Percentiles rank a stretch among this genome's conserved stretches.
Evolutionary conservation across 1,140 invertebrate species (phyloP).

Genomic region (Leptinotarsa undecemlineata): DNA sequence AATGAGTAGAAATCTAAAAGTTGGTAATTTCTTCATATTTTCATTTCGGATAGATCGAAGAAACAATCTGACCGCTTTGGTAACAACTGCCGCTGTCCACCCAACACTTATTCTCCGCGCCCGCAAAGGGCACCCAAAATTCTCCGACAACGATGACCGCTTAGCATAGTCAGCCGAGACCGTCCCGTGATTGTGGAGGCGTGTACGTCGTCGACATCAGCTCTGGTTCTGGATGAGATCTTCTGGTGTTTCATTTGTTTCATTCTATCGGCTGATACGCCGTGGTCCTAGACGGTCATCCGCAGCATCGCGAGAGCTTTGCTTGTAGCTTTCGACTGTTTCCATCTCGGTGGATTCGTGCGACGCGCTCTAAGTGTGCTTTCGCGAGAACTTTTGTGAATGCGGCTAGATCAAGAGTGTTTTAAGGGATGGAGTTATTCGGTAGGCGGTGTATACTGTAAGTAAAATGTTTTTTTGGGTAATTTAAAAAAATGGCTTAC

Average conservation of each 20-base stretch:
- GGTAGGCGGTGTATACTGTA: constrained; percentile 2
- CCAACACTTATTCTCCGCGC: neutral
- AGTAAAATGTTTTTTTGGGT: neutral
- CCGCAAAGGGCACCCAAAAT: neutral
- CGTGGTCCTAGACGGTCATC: constrained; percentile 3
- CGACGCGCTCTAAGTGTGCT: neutral
- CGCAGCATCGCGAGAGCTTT: neutral
- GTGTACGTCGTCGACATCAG: neutral
- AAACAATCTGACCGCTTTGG: no score
- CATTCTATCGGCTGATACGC: constrained; percentile 5
- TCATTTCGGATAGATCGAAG: no score
- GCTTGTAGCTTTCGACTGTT: neutral
- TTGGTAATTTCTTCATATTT: no score
- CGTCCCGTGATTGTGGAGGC: constrained; percentile 4
- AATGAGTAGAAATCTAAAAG: no score
- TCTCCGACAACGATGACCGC: neutral
- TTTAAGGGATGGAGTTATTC: neutral
- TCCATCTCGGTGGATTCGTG: neutral
- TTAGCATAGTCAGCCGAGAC: neutral
- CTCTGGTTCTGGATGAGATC: constrained; percentile 4
- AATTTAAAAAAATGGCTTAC: no score
- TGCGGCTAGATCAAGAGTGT: neutral
- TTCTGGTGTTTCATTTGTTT: constrained; percentile 4
- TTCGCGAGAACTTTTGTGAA: neutral
- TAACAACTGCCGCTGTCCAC: no score